phyloP scores from a whole-genome alignment of 2,888 invertebrate species.

The Hypomecis atomaria region DNA sequence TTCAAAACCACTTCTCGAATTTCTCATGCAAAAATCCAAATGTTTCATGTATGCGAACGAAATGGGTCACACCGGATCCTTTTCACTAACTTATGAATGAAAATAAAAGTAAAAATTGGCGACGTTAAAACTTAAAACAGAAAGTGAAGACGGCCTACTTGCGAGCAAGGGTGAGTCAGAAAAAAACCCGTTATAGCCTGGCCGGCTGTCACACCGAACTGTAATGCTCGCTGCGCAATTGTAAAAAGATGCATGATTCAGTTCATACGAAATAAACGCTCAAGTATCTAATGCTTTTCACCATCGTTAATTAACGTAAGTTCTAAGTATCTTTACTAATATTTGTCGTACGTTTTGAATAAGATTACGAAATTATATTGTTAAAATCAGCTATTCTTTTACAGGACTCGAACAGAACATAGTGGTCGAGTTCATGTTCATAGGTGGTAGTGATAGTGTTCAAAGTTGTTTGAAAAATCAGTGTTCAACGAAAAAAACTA shows the following conservation, averaged over 20 bases:
- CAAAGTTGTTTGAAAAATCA: no score
- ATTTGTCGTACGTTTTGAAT: no score
- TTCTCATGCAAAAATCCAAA: not conserved
- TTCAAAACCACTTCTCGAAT: not conserved
- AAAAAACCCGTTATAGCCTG: constrained; percentile 62
- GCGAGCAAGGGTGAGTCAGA: constrained; percentile 64
- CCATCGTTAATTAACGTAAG: no score
- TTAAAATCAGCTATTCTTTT: no score
- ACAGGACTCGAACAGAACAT: no score
- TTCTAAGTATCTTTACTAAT: no score
- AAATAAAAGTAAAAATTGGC: constrained; percentile 39
- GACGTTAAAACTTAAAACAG: constrained; percentile 46
- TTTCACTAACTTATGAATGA: constrained; percentile 31
- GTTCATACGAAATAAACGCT: no score
- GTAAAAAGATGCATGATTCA: not conserved
- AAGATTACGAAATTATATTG: no score
- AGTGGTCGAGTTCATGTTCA: no score
- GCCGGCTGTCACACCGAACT: constrained; percentile 51
- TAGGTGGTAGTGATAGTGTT: no score
- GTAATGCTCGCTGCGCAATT: constrained; percentile 13
- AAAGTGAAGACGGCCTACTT: constrained; percentile 64
- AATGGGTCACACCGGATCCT: constrained; percentile 39
- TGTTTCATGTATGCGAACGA: constrained; percentile 14
- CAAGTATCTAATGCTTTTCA: no score
- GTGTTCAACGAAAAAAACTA: no score